Conservation (phyloP, 2,113 vertebrate species). For the Geothlypis trichas region DNA sequence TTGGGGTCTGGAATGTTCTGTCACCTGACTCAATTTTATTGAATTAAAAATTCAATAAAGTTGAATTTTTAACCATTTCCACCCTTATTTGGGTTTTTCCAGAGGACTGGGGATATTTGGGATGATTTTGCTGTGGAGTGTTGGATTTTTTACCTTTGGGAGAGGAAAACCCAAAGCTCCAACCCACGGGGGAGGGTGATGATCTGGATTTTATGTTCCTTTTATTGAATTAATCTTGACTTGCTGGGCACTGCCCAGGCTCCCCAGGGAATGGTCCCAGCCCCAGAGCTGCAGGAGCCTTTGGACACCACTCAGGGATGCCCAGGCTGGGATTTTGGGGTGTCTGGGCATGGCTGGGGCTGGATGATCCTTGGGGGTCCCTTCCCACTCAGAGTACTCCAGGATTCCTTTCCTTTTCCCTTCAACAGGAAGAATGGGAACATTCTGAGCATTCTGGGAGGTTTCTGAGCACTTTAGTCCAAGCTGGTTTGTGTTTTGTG, state of each 20-base stretch:
- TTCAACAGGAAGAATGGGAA: not conserved
- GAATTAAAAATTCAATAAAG: not conserved
- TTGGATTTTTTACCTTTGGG: not conserved
- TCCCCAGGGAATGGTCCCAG: not conserved
- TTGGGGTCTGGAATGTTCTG: not conserved
- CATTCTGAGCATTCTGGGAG: not conserved
- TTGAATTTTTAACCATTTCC: not conserved
- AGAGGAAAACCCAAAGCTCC: not conserved
- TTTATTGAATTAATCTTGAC: not conserved
- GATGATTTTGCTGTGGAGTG: not conserved
- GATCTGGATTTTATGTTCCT: not conserved
- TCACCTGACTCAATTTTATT: not conserved
- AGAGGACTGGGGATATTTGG: not conserved
- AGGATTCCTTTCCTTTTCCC: not conserved
- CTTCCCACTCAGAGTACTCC: not conserved
- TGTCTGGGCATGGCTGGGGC: not conserved
- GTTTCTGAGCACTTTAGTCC: not conserved
- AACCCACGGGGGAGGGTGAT: not conserved
- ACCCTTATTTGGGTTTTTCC: not conserved
- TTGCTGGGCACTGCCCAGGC: not conserved
- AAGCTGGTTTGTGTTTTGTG: not conserved
- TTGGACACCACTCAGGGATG: not conserved
- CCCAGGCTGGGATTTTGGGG: not conserved
- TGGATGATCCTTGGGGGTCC: fast-evolving
- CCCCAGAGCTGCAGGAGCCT: not conserved